Conservation (phyloP, 2,113 vertebrate genomes). For the Nothobranchius kuhntae region DNA sequence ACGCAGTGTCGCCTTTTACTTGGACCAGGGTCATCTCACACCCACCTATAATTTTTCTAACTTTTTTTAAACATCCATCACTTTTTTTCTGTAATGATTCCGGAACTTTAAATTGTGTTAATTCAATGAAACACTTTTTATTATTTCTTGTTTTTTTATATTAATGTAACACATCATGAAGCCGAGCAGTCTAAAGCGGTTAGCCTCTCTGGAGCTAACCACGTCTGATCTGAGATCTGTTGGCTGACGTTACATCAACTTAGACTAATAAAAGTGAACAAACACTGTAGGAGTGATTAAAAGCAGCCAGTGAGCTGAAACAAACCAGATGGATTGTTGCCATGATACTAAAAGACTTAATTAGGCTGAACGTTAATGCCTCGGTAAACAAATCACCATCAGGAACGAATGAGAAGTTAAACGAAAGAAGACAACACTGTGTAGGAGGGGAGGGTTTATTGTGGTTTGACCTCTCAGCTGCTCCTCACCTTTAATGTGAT, state of each 20-base stretch:
- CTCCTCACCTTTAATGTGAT: not conserved
- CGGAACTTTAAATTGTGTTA: too few species aligned
- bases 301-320: not conserved
- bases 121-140: not conserved
- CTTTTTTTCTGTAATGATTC: too few species aligned
- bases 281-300: not conserved
- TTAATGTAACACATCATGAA: too few species aligned
- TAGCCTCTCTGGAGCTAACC: too few species aligned
- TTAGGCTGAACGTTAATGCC: not conserved
- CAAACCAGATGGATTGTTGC: not conserved
- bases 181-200: too few species aligned
- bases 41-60: not conserved
- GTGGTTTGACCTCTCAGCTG: not conserved
- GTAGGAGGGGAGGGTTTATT: not conserved
- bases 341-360: not conserved
- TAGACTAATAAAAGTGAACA: not conserved
- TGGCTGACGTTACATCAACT: not conserved
- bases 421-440: not conserved
- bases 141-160: not conserved
- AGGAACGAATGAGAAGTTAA: not conserved
- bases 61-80: not conserved
- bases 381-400: not conserved
- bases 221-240: not conserved
- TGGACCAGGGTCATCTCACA: not conserved
- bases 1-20: conserved; percentile 8